Conservation (phyloP, 64 coral and sea anemone genomes). For the Actinia equina region DNA sequence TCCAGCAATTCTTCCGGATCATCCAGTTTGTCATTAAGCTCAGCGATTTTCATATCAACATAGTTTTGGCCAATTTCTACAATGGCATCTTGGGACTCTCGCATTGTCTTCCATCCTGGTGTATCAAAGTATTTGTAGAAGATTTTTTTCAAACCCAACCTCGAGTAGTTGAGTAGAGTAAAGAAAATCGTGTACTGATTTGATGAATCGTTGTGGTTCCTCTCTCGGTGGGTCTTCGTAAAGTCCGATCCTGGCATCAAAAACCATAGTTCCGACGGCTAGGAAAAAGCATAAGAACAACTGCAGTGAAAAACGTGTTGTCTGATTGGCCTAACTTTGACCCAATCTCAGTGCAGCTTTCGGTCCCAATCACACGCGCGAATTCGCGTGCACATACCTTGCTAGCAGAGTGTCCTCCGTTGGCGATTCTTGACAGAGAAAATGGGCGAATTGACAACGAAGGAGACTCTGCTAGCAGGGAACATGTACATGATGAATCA, state of each 20-base stretch:
- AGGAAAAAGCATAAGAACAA: background rate
- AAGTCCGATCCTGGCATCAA: conserved; percentile 41
- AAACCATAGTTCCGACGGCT: conserved; percentile 43
- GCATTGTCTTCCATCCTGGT: conserved; percentile 27
- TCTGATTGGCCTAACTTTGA: too few relatives aligned
- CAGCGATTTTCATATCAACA: conserved; percentile 34
- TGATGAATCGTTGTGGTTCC: conserved; percentile 25
- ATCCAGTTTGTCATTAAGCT: conserved; percentile 26
- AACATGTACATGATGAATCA: too few relatives aligned
- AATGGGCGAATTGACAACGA: too few relatives aligned
- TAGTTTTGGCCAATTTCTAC: conserved; percentile 33
- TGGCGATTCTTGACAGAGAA: too few relatives aligned
- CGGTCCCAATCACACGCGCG: too few relatives aligned
- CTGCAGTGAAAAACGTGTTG: background rate
- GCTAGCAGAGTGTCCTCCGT: too few relatives aligned
- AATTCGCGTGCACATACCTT: too few relatives aligned
- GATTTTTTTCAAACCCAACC: background rate
- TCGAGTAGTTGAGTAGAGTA: background rate
- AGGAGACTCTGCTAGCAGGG: too few relatives aligned
- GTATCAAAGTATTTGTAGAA: conserved; percentile 17
- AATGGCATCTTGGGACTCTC: background rate
- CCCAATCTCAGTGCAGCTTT: too few relatives aligned
- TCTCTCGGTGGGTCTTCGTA: conserved; percentile 38
- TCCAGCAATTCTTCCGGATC: conserved; percentile 5
- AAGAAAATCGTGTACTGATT: conserved; percentile 7